phyloP scores from a whole-genome alignment of 2,797 vertebrate genomes.

The Meriones psammophilus region DNA sequence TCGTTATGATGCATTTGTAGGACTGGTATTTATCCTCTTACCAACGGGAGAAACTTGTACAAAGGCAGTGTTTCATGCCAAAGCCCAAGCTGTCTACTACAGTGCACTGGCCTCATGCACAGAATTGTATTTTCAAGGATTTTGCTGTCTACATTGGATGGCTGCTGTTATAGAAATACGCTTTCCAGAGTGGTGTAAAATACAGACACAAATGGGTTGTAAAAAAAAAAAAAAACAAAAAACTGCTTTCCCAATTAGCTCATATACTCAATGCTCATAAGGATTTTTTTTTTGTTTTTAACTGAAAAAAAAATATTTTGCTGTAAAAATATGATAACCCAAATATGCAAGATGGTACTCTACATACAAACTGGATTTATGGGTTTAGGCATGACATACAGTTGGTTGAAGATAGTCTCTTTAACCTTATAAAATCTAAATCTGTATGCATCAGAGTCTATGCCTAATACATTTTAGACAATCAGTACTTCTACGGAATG shows the following conservation, averaged over 20 bases:
- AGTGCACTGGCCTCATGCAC: background rate
- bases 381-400: background rate
- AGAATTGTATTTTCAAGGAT: background rate
- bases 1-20: background rate
- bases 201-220: background rate
- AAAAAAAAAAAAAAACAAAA: background rate
- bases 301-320: background rate
- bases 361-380: background rate
- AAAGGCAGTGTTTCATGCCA: background rate
- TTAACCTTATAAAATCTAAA: constrained; percentile 19
- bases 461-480: background rate
- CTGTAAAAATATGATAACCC: background rate
- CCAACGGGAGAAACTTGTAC: background rate
- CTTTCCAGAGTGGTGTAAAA: background rate
- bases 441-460: background rate
- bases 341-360: background rate
- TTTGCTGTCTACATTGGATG: background rate
- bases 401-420: background rate
- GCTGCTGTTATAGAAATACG: background rate
- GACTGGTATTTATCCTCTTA: background rate
- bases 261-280: background rate
- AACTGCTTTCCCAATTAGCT: background rate
- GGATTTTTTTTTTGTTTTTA: background rate
- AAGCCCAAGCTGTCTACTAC: background rate
- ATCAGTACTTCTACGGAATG: background rate